Evolutionary conservation across 2,113 vertebrate species (phyloP).

Genomic region (Lepus americanus): DNA sequence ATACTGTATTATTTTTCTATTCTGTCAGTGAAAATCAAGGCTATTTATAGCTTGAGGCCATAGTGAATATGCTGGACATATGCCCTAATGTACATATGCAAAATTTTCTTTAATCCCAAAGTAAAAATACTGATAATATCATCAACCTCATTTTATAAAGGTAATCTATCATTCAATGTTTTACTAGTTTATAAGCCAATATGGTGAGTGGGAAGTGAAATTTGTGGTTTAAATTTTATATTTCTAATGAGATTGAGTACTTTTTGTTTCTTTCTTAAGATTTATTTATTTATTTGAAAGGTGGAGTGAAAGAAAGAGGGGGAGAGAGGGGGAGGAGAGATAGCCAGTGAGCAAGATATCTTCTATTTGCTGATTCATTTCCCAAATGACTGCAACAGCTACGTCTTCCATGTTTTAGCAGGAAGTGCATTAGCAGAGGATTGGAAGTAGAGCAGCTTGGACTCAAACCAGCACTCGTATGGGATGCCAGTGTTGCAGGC

Average conservation of each 20-base stretch:
- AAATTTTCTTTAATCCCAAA: background rate
- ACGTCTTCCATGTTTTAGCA: no score
- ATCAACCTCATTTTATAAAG: background rate
- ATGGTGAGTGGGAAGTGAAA: background rate
- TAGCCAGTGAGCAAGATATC: no score
- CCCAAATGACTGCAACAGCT: no score
- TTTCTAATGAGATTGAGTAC: background rate
- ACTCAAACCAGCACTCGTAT: no score
- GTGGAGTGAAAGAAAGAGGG: no score
- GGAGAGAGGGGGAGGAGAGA: no score
- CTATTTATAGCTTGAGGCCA: background rate
- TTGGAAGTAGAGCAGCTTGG: no score
- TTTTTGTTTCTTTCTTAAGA: no score
- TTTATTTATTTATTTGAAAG: no score
- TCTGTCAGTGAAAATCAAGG: conserved; percentile 4
- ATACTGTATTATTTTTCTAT: background rate
- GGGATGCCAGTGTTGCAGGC: no score
- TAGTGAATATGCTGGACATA: background rate
- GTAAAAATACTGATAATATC: background rate
- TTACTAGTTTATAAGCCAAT: background rate
- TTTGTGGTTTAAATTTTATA: background rate
- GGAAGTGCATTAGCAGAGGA: no score
- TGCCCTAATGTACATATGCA: background rate
- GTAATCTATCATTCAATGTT: background rate
- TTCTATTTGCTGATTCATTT: no score